phyloP scores from a whole-genome alignment of 2,113 vertebrate genomes.

The Condylura cristata region DNA sequence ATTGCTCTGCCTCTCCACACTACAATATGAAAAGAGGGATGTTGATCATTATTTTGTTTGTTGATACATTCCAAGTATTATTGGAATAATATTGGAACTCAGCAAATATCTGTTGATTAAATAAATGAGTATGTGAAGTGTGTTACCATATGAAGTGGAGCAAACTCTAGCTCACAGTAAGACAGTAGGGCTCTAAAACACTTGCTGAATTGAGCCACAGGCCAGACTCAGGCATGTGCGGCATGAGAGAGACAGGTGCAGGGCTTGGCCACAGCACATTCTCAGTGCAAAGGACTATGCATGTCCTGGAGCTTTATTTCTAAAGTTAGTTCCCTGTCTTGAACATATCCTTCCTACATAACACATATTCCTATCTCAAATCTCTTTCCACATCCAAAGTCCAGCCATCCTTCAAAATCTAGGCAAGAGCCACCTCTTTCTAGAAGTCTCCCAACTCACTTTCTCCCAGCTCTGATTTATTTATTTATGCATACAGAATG shows the following conservation, averaged over 20 bases:
- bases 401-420: not conserved
- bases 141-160: not conserved
- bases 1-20: not conserved
- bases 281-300: not conserved
- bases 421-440: not conserved
- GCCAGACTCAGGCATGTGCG: not conserved
- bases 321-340: not conserved
- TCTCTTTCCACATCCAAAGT: not conserved
- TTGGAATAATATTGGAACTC: not conserved
- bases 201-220: not conserved
- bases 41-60: conserved; percentile 9
- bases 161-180: not conserved
- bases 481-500: no score
- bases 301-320: not conserved
- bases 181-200: conserved; percentile 12
- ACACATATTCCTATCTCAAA: no score
- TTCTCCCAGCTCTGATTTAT: not conserved
- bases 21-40: conserved; percentile 18
- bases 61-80: not conserved
- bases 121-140: not conserved
- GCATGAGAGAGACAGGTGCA: not conserved
- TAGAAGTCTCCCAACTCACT: not conserved
- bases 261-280: not conserved
- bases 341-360: not conserved
- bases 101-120: not conserved